A percentile compares a stretch with the other conserved stretches of the same genome.
These are phyloP conservation scores for Drosophila malerkotliana DNA, from an alignment of 1,140 invertebrate genomes.

Conservation along the genomic window DNA sequence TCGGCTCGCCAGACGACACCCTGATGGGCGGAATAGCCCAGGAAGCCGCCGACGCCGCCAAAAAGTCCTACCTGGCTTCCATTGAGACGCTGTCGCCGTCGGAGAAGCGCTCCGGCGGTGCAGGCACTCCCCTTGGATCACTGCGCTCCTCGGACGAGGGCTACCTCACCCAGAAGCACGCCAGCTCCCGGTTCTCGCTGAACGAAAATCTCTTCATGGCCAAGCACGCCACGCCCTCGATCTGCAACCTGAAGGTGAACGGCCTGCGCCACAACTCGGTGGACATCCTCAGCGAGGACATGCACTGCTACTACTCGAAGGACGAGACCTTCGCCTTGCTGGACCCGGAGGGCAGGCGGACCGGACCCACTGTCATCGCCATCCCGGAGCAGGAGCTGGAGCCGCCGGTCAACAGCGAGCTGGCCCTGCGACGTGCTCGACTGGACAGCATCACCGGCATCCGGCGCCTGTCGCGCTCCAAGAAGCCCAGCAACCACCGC, in stretches of 20 bases:
- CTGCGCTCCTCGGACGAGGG: conserved; percentile 66
- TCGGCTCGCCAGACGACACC: conserved; percentile 72
- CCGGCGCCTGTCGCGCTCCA: conserved; percentile 72
- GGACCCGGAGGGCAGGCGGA: conserved; percentile 39
- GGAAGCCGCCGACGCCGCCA: conserved; percentile 47
- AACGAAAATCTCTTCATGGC: conserved; percentile 76
- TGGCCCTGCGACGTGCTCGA: conserved; percentile 55
- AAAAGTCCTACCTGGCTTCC: conserved; percentile 71
- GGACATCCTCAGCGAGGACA: conserved; percentile 73
- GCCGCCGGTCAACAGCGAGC: conserved; percentile 40
- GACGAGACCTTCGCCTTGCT: conserved; percentile 64
- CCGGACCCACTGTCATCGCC: conserved; percentile 55
- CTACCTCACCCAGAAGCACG: conserved; percentile 69
- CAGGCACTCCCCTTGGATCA: conserved; percentile 37
- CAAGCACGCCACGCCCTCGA: conserved; percentile 50
- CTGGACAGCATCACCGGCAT: conserved; percentile 76
- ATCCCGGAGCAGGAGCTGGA: conserved; percentile 62
- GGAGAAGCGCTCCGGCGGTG: conserved; percentile 66
- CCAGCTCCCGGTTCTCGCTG: conserved; percentile 70
- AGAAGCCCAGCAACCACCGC: conserved; percentile 64
- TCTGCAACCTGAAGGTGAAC: conserved; percentile 62
- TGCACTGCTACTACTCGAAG: conserved; percentile 71
- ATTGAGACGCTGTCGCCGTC: conserved; percentile 79
- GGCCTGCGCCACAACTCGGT: conserved; percentile 75
- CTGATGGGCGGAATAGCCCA: conserved; percentile 63